These are phyloP conservation scores for Parambassis ranga DNA, from an alignment of 2,797 vertebrate species.

Conservation along the genomic window DNA sequence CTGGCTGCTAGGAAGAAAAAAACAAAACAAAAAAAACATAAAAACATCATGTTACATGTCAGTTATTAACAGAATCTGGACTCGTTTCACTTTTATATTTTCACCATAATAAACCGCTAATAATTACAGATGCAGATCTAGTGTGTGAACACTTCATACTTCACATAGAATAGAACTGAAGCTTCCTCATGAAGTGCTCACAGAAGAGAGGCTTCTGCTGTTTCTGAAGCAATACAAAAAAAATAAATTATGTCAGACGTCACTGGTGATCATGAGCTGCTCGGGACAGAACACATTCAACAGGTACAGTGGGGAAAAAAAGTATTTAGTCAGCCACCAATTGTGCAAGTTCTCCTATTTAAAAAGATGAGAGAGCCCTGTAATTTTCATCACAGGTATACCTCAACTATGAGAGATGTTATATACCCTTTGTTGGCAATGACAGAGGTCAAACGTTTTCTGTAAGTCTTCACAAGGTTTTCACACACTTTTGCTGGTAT, in stretches of 20 bases:
- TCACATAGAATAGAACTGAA: conserved; percentile 9
- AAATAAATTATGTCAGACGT: too few relatives aligned
- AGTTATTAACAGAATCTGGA: neutral
- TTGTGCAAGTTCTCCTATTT: too few relatives aligned
- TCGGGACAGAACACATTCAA: conserved; percentile 4
- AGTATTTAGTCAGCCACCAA: too few relatives aligned
- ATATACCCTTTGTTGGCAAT: too few relatives aligned
- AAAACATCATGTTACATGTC: neutral
- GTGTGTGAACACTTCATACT: neutral
- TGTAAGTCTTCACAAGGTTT: too few relatives aligned
- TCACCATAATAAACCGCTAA: conserved; percentile 1
- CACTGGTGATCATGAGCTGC: neutral
- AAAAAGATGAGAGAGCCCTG: too few relatives aligned
- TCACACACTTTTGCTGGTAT: too few relatives aligned
- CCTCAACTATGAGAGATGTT: too few relatives aligned
- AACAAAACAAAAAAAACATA: neutral
- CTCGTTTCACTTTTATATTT: conserved; percentile 6
- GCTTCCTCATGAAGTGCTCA: conserved; percentile 6
- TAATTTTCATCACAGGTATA: too few relatives aligned
- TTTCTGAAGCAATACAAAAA: conserved; percentile 9
- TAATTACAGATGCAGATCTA: conserved; percentile 1
- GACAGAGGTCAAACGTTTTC: too few relatives aligned
- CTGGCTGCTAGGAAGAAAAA: neutral
- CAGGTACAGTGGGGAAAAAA: too few relatives aligned
- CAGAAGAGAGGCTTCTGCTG: neutral